A percentile compares a stretch with the other conserved stretches of the same genome.
These are phyloP conservation scores for Athrips mouffetella DNA, from an alignment of 2,888 invertebrate genomes.

Conservation along the genomic window DNA sequence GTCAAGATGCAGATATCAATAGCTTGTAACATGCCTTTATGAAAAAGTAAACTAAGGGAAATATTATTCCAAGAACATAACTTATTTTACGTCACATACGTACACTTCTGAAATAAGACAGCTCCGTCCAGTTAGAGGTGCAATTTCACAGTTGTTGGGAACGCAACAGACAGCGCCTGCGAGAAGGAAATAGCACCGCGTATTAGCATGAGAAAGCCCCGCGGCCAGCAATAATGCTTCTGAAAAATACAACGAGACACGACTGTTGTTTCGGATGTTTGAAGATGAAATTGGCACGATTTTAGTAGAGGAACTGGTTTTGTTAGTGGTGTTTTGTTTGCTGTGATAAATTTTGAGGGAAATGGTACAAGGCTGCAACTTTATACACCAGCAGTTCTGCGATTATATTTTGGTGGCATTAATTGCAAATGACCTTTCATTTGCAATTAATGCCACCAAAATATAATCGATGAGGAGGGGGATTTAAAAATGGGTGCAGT, in stretches of 20 bases:
- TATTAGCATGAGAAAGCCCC: slow-evolving; percentile 51
- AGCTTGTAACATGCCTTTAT: no score
- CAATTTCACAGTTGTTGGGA: slow-evolving; percentile 63
- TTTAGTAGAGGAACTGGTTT: background rate
- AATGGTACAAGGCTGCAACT: no score
- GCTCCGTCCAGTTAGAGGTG: slow-evolving; percentile 44
- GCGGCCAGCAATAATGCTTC: background rate
- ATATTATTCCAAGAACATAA: no score
- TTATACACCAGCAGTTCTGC: no score
- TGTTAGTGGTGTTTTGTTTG: background rate
- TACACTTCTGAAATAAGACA: slow-evolving; percentile 29
- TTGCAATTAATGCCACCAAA: no score
- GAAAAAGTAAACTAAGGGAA: no score
- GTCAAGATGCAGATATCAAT: no score
- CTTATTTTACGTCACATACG: background rate
- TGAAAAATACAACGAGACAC: slow-evolving; percentile 6
- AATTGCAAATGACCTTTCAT: no score
- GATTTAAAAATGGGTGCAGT: no score
- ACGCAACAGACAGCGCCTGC: slow-evolving; percentile 42
- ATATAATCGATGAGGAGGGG: no score
- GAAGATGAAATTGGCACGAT: background rate
- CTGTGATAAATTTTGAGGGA: background rate
- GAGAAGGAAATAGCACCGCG: slow-evolving; percentile 29
- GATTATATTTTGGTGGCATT: no score
- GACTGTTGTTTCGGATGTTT: background rate